A percentile compares a stretch with the other conserved stretches of the same genome.
phyloP scores from a whole-genome alignment of 2,113 vertebrate species.

The Planiliza haematocheilus region DNA sequence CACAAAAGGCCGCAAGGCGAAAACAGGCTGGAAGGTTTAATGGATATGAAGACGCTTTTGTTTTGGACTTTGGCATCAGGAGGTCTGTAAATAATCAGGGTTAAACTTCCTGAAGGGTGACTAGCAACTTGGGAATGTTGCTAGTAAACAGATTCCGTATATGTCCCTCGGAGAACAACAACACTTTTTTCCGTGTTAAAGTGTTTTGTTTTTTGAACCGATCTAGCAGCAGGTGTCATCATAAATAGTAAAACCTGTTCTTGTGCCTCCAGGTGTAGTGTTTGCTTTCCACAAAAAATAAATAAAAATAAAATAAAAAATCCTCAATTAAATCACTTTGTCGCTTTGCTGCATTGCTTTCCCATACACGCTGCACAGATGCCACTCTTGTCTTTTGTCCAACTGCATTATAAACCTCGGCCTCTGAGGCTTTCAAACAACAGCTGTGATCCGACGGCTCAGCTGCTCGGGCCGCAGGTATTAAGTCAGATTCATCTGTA shows the following conservation, averaged over 20 bases:
- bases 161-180: not conserved
- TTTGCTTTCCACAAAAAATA: constrained; percentile 12
- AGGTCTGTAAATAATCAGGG: constrained; percentile 28
- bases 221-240: not conserved
- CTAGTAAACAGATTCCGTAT: constrained; percentile 18
- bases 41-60: constrained; percentile 42
- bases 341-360: constrained; percentile 11
- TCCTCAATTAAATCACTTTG: constrained; percentile 37
- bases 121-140: constrained; percentile 9
- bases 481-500: not conserved
- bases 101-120: constrained; percentile 16
- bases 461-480: not conserved
- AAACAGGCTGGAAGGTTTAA: constrained; percentile 37
- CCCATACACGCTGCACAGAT: constrained; percentile 44
- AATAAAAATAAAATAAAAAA: not conserved
- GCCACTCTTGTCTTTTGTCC: constrained; percentile 33
- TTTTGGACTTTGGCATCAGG: constrained; percentile 47
- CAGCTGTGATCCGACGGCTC: constrained; percentile 23
- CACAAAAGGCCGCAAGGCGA: constrained; percentile 56
- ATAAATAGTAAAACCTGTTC: constrained; percentile 13
- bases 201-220: not conserved
- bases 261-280: not conserved
- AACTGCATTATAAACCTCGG: constrained; percentile 24
- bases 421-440: not conserved
- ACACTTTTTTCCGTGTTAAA: not conserved